phyloP scores from a whole-genome alignment of 1,140 invertebrate species.

The Sarcophaga peregrina region DNA sequence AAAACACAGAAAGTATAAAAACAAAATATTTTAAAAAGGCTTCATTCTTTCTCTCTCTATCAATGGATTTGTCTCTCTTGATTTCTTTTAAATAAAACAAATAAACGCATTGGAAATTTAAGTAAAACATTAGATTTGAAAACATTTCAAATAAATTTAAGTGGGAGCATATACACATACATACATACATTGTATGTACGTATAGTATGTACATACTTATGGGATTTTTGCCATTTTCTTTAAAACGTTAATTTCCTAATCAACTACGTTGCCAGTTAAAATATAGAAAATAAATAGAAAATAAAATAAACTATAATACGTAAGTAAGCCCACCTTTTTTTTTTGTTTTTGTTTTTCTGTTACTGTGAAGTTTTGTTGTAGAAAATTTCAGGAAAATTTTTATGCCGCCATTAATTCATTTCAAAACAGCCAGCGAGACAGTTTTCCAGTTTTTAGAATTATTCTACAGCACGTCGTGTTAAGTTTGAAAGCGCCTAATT shows the following conservation, averaged over 20 bases:
- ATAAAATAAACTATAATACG: no score
- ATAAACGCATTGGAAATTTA: no score
- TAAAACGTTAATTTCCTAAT: not conserved
- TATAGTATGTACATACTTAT: not conserved
- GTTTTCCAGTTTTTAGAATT: not conserved
- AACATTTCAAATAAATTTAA: no score
- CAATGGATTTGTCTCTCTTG: not conserved
- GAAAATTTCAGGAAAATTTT: not conserved
- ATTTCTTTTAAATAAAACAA: no score
- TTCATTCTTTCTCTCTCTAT: no score
- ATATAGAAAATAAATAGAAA: not conserved
- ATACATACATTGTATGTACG: no score
- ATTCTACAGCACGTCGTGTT: not conserved
- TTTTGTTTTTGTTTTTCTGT: no score
- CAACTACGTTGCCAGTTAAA: not conserved
- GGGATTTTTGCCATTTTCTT: not conserved
- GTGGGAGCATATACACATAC: no score
- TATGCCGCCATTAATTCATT: conserved; percentile 13
- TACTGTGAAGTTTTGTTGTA: not conserved
- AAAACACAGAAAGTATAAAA: no score
- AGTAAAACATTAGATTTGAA: no score
- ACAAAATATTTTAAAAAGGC: no score
- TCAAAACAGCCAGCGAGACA: not conserved
- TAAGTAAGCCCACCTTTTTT: conserved; percentile 10
- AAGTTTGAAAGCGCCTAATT: no score